Conservation (phyloP, 2,888 invertebrate genomes). For the Selenia dentaria region DNA sequence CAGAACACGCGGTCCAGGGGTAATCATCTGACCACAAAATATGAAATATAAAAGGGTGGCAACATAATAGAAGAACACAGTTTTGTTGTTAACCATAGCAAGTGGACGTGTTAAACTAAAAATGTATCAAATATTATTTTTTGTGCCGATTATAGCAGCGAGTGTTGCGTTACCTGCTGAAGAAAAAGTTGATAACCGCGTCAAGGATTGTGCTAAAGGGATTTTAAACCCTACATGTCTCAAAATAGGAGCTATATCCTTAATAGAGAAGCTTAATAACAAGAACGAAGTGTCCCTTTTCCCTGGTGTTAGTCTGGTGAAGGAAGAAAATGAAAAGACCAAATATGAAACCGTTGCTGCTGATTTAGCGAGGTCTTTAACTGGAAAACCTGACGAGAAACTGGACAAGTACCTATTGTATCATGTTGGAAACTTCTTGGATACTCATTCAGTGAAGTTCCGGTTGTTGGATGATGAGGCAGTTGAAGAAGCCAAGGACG, state of each 20-base stretch:
- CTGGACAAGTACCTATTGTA: constrained; percentile 89
- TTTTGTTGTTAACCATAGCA: constrained; percentile 39
- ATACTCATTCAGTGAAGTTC: constrained; percentile 88
- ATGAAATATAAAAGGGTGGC: constrained; percentile 67
- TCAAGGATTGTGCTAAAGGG: constrained; percentile 69
- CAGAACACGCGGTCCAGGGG: constrained; percentile 52
- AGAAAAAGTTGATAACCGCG: constrained; percentile 42
- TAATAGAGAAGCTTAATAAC: constrained; percentile 67
- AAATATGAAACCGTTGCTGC: constrained; percentile 79
- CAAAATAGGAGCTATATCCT: constrained; percentile 73
- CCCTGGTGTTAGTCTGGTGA: constrained; percentile 87
- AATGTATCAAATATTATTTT: constrained; percentile 49
- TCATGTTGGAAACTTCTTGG: constrained; percentile 87
- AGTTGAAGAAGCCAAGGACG: constrained; percentile 79
- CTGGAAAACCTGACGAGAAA: constrained; percentile 88
- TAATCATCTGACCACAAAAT: constrained; percentile 63
- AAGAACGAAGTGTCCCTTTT: constrained; percentile 69
- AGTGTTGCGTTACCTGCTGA: constrained; percentile 51
- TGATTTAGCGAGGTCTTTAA: constrained; percentile 88
- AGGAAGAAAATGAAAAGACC: constrained; percentile 84
- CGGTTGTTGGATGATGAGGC: constrained; percentile 86
- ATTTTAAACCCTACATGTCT: constrained; percentile 73
- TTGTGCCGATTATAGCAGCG: constrained; percentile 31
- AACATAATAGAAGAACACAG: constrained; percentile 48
- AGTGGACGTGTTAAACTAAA: constrained; percentile 47